Evolutionary conservation across 2,888 invertebrate genomes (phyloP).

Genomic region (Polyommatus icarus): DNA sequence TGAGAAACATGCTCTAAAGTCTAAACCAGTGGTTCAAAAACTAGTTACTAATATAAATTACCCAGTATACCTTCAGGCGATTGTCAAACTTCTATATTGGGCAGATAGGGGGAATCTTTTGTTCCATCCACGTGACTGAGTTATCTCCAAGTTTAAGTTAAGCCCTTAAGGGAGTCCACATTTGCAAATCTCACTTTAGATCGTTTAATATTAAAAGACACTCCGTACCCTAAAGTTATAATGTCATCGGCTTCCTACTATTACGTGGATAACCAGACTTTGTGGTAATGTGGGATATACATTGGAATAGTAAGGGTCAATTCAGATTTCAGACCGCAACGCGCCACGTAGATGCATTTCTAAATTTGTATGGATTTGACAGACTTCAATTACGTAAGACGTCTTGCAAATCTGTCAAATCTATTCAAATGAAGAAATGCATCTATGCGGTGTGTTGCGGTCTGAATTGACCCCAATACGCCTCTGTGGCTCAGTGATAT

Average conservation of each 20-base stretch:
- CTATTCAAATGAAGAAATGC: no score
- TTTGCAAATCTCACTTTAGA: neutral
- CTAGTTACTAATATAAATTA: neutral
- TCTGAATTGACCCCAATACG: no score
- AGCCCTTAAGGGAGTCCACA: neutral
- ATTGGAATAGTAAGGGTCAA: no score
- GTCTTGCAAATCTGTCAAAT: no score
- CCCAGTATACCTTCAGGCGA: neutral
- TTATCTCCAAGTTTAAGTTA: conserved; percentile 3
- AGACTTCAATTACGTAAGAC: no score
- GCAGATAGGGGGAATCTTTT: neutral
- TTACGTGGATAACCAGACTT: neutral
- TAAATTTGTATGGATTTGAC: no score
- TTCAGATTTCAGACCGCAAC: no score
- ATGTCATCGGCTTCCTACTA: conserved; percentile 21
- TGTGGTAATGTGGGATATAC: neutral
- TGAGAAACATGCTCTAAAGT: no score
- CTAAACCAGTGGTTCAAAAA: neutral
- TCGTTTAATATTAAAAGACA: conserved; percentile 19
- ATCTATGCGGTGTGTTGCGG: no score
- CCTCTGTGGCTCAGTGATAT: no score
- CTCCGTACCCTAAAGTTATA: conserved; percentile 26
- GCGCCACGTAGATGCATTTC: no score
- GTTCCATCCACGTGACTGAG: neutral
- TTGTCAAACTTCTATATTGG: neutral